Evolutionary conservation across 2,797 vertebrate genomes (phyloP).

Genomic region (Fratercula arctica): DNA sequence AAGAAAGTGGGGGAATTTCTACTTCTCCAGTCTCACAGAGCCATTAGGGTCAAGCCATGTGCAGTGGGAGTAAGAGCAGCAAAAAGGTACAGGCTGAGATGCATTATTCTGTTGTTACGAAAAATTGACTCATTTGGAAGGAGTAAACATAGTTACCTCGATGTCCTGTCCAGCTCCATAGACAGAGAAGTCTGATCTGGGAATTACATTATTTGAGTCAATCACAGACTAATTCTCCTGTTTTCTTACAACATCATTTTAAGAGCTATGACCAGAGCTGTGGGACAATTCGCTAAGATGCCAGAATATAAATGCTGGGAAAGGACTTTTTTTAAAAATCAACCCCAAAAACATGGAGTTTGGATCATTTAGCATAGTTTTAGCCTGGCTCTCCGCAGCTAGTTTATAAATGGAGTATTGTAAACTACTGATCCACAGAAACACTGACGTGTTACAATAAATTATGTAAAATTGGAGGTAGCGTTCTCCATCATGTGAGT

Average conservation of each 20-base stretch:
- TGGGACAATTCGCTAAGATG: not conserved
- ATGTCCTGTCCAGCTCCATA: not conserved
- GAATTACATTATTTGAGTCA: not conserved
- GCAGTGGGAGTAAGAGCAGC: not conserved
- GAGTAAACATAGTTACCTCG: not conserved
- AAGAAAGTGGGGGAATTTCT: not conserved
- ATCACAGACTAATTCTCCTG: not conserved
- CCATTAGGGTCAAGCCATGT: not conserved
- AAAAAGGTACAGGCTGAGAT: not conserved
- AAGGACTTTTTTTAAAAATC: not conserved
- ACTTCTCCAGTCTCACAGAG: constrained; percentile 8
- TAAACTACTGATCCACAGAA: not conserved
- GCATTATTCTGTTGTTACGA: not conserved
- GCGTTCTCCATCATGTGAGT: not conserved
- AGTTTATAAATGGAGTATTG: not conserved
- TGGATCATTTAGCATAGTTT: not conserved
- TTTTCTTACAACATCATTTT: not conserved
- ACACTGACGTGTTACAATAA: not conserved
- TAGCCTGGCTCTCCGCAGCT: not conserved
- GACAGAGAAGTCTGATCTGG: not conserved
- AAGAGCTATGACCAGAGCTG: not conserved
- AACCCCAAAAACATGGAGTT: not conserved
- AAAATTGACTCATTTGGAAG: not conserved
- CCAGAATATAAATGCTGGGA: not conserved
- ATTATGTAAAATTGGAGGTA: not conserved